Percentiles rank a stretch among this genome's conserved stretches.
Evolutionary conservation across 2,888 invertebrate genomes (phyloP).

Genomic region (Hypena proboscidalis): DNA sequence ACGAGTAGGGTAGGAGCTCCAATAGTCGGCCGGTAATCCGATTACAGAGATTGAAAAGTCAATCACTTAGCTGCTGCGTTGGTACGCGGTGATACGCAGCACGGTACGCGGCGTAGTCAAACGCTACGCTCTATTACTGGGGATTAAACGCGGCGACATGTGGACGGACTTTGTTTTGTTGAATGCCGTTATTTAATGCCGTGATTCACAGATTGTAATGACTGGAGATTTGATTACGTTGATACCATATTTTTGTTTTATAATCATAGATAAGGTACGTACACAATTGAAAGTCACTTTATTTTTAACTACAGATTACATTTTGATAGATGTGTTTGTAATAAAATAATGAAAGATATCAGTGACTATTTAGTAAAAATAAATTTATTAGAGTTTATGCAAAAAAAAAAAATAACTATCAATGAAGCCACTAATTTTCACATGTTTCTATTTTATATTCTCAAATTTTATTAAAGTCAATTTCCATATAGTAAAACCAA

Average conservation of each 20-base stretch:
- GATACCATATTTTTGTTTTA: too few relatives aligned
- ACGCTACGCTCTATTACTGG: constrained; percentile 65
- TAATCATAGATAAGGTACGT: too few relatives aligned
- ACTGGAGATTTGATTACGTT: constrained; percentile 6
- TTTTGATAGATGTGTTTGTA: neutral
- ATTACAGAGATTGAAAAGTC: constrained; percentile 84
- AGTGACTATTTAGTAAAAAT: too few relatives aligned
- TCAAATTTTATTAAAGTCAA: too few relatives aligned
- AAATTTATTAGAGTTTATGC: too few relatives aligned
- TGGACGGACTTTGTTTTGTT: constrained; percentile 56
- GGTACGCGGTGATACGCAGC: constrained; percentile 38
- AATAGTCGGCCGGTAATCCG: constrained; percentile 59
- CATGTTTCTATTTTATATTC: too few relatives aligned
- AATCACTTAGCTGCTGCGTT: constrained; percentile 73
- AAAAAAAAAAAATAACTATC: too few relatives aligned
- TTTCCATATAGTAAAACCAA: too few relatives aligned
- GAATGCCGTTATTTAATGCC: constrained; percentile 33
- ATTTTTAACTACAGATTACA: neutral
- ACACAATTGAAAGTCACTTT: constrained; percentile 7
- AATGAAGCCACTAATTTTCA: too few relatives aligned
- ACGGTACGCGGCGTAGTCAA: constrained; percentile 63
- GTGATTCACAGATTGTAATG: constrained; percentile 40
- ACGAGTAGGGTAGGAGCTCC: constrained; percentile 57
- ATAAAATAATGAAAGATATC: too few relatives aligned
- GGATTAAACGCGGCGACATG: constrained; percentile 65